These are phyloP conservation scores for Sarcophaga variegata DNA, from an alignment of 2,888 invertebrate genomes.

Conservation along the genomic window DNA sequence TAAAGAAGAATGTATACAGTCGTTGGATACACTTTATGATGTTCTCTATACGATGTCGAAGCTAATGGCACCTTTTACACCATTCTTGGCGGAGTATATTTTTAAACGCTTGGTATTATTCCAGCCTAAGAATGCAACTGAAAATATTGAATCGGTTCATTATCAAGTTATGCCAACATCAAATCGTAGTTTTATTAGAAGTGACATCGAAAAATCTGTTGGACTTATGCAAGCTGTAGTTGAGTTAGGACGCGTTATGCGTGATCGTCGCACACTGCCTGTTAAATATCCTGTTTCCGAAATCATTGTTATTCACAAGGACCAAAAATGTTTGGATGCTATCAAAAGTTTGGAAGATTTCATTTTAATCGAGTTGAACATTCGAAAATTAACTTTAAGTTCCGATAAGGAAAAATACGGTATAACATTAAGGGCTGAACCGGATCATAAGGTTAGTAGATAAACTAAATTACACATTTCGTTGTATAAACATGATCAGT, in stretches of 20 bases:
- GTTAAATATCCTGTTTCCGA: constrained; percentile 98
- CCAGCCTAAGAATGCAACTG: constrained; percentile 81
- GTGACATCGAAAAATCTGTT: constrained; percentile 94
- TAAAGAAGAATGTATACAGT: constrained; percentile 89
- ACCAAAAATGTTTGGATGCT: constrained; percentile 89
- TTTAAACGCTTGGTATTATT: constrained; percentile 92
- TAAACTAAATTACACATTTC: not conserved
- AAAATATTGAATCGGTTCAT: constrained; percentile 90
- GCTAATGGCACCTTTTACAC: constrained; percentile 98
- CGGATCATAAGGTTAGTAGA: constrained; percentile 89
- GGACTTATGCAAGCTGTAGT: constrained; percentile 96
- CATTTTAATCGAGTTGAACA: constrained; percentile 96
- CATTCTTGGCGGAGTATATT: constrained; percentile 97
- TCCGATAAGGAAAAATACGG: constrained; percentile 96
- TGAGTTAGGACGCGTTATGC: constrained; percentile 94
- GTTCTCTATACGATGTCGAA: constrained; percentile 94
- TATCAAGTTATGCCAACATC: constrained; percentile 94
- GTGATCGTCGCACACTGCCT: constrained; percentile 96
- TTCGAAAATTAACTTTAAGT: constrained; percentile 91
- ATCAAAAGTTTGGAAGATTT: constrained; percentile 91
- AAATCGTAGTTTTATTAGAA: constrained; percentile 88
- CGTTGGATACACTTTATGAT: constrained; percentile 93
- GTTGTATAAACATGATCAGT: not conserved
- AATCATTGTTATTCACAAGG: constrained; percentile 96
- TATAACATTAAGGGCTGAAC: constrained; percentile 94